Percentiles rank a stretch among this genome's conserved stretches.
Conservation (phyloP, 2,888 invertebrate species). For the Melinaea marsaeus region DNA sequence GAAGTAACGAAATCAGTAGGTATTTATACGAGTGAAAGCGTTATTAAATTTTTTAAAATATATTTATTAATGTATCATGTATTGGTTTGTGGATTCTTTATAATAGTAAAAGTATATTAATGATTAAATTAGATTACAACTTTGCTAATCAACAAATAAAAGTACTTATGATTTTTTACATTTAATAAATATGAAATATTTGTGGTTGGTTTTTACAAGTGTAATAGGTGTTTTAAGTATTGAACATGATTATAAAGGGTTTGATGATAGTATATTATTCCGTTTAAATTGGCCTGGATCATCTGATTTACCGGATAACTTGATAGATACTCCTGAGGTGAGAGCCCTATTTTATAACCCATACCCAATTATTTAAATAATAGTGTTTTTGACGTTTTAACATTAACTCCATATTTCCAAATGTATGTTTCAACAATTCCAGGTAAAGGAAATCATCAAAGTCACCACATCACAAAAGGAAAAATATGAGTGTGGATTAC, state of each 20-base stretch:
- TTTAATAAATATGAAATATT: slow-evolving; percentile 45
- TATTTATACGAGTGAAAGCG: neutral
- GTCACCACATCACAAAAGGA: slow-evolving; percentile 88
- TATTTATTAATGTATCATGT: neutral
- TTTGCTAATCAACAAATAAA: neutral
- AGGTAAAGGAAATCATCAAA: slow-evolving; percentile 78
- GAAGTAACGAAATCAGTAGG: neutral
- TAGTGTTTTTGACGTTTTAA: too few relatives aligned
- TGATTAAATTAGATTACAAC: neutral
- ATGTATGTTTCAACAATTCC: slow-evolving; percentile 22
- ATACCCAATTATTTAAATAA: too few relatives aligned
- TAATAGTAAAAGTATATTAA: slow-evolving; percentile 1
- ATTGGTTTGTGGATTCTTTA: neutral
- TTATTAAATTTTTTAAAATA: slow-evolving; percentile 1
- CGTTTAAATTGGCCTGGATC: slow-evolving; percentile 87
- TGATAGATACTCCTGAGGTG: slow-evolving; percentile 36
- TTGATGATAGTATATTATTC: slow-evolving; percentile 89
- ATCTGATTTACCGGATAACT: neutral
- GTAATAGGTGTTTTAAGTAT: slow-evolving; percentile 46
- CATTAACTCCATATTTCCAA: too few relatives aligned
- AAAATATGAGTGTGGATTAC: slow-evolving; percentile 89
- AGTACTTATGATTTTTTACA: neutral
- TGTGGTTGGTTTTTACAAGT: slow-evolving; percentile 45
- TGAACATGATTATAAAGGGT: slow-evolving; percentile 83
- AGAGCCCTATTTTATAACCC: too few relatives aligned